These are phyloP conservation scores for Lycocerus yunnanus DNA, from an alignment of 2,888 invertebrate species.

Conservation along the genomic window DNA sequence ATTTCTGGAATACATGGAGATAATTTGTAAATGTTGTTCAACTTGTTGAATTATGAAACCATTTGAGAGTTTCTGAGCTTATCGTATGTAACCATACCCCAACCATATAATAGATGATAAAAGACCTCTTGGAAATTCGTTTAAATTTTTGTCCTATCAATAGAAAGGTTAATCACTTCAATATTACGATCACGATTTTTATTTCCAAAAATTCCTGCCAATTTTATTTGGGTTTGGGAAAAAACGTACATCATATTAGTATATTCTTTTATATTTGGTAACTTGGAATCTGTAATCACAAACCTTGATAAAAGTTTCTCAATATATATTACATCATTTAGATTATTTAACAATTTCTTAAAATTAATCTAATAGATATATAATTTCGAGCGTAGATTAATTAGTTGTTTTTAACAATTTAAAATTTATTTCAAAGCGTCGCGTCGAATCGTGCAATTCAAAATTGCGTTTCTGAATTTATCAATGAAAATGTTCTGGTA, in stretches of 20 bases:
- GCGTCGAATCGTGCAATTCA: too few relatives aligned
- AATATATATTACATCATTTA: not conserved
- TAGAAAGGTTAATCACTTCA: not conserved
- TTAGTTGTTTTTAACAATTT: not conserved
- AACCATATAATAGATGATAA: not conserved
- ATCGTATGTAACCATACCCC: not conserved
- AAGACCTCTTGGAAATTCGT: not conserved
- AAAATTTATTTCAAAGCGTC: too few relatives aligned
- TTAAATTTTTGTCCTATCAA: not conserved
- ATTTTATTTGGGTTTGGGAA: not conserved
- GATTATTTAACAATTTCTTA: not conserved
- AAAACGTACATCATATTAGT: too few relatives aligned
- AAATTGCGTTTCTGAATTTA: too few relatives aligned
- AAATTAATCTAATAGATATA: not conserved
- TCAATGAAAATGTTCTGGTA: too few relatives aligned
- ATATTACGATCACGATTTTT: not conserved
- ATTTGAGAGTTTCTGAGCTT: not conserved
- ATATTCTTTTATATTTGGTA: not conserved
- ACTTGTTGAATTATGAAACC: conserved; percentile 4
- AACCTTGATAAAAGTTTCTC: not conserved
- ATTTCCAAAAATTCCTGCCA: not conserved
- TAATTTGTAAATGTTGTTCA: not conserved
- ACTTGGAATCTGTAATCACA: not conserved
- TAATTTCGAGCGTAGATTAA: not conserved
- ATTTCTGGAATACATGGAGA: not conserved